Evolutionary conservation across 2,888 invertebrate genomes (phyloP).

Genomic region (Choristoneura rosaceana): DNA sequence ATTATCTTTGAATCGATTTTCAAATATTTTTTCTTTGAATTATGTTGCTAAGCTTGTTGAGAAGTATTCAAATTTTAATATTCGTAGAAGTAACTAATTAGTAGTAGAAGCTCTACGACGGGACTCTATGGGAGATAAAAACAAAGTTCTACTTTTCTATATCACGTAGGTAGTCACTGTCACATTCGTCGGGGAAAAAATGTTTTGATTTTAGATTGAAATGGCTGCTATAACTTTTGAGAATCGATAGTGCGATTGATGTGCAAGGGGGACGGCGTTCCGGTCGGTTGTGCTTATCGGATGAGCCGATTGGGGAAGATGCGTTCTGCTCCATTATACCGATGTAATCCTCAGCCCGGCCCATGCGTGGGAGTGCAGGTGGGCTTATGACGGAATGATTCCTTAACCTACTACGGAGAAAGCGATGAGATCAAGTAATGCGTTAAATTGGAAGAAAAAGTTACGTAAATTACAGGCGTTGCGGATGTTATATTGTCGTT

Average conservation of each 20-base stretch:
- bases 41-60: too few species aligned
- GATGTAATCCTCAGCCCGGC: conserved; percentile 62
- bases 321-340: conserved; percentile 80
- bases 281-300: conserved; percentile 80
- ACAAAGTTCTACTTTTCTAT: neutral
- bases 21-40: too few species aligned
- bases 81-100: too few species aligned
- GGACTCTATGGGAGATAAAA: neutral
- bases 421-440: neutral
- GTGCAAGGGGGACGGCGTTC: conserved; percentile 73
- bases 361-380: conserved; percentile 24
- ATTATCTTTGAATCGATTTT: too few species aligned
- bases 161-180: neutral
- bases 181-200: conserved; percentile 22
- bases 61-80: too few species aligned
- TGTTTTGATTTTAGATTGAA: conserved; percentile 52
- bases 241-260: conserved; percentile 79
- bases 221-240: conserved; percentile 61
- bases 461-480: neutral
- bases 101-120: too few species aligned
- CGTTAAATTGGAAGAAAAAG: too few species aligned
- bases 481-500: neutral
- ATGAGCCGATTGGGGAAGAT: conserved; percentile 75
- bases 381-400: neutral
- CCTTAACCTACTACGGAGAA: neutral